phyloP scores from a whole-genome alignment of 2,113 vertebrate genomes.

The Mus pahari region DNA sequence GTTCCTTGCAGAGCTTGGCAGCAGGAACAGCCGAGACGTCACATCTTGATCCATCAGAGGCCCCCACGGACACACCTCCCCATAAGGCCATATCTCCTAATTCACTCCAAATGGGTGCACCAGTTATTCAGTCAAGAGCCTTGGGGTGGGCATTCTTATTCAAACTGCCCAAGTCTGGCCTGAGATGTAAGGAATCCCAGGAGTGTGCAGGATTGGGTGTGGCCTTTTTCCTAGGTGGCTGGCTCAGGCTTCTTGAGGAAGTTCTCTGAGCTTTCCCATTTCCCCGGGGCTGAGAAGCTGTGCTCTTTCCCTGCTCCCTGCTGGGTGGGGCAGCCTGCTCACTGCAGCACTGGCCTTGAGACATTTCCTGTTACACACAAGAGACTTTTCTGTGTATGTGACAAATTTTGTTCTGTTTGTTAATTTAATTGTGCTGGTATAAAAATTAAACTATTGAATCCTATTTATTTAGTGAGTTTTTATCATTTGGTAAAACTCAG shows the following conservation, averaged over 20 bases:
- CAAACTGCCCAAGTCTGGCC: not conserved
- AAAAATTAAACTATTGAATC: not conserved
- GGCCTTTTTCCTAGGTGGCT: not conserved
- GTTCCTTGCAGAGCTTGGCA: too few species aligned
- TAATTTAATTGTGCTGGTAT: slow-evolving; percentile 22
- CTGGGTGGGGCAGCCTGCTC: not conserved
- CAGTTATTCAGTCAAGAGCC: not conserved
- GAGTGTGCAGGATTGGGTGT: not conserved
- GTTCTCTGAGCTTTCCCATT: not conserved
- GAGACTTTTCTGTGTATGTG: not conserved
- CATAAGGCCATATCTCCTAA: not conserved
- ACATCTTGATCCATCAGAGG: not conserved
- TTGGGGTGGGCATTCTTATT: not conserved
- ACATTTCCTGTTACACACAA: not conserved
- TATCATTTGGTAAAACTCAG: slow-evolving; percentile 6
- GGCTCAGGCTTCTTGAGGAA: not conserved
- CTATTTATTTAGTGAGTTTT: slow-evolving; percentile 10
- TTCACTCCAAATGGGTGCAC: not conserved
- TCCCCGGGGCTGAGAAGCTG: not conserved
- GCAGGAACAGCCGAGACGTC: not conserved
- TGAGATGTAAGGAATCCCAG: not conserved
- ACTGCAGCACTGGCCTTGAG: not conserved
- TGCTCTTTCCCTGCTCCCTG: not conserved
- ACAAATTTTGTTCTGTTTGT: not conserved
- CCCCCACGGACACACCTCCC: not conserved